Percentiles rank a stretch among this genome's conserved stretches.
Evolutionary conservation across 1,140 invertebrate species (phyloP).

Genomic region (Diachasmimorpha longicaudata): DNA sequence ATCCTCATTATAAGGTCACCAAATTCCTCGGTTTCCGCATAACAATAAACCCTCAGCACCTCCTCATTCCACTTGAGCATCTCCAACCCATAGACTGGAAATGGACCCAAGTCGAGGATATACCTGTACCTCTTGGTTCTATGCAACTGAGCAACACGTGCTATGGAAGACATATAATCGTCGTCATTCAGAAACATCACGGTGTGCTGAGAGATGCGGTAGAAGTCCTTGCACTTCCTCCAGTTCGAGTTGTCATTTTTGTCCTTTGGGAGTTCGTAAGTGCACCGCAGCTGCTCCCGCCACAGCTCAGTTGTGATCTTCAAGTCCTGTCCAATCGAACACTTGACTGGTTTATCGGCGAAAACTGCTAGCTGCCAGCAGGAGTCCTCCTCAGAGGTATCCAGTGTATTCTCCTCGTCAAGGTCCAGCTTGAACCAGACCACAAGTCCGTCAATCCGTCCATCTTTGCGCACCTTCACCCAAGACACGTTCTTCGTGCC

Average conservation of each 20-base stretch:
- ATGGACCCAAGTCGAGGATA: constrained; percentile 52
- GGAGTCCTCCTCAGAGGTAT: constrained; percentile 61
- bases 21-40: constrained; percentile 36
- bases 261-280: constrained; percentile 32
- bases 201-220: constrained; percentile 54
- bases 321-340: constrained; percentile 32
- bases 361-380: constrained; percentile 83
- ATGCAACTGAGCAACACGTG: constrained; percentile 33
- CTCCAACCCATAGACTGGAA: constrained; percentile 52
- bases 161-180: constrained; percentile 50
- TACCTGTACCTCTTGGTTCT: constrained; percentile 33
- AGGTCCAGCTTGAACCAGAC: constrained; percentile 78
- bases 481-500: constrained; percentile 52
- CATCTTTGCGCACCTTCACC: constrained; percentile 55
- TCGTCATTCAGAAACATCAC: constrained; percentile 67
- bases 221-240: constrained; percentile 35
- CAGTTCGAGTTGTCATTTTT: background rate
- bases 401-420: constrained; percentile 69
- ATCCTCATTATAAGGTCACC: constrained; percentile 39
- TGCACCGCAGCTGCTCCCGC: constrained; percentile 57
- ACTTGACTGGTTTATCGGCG: constrained; percentile 52
- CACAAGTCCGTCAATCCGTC: constrained; percentile 69
- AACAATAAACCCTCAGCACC: constrained; percentile 42
- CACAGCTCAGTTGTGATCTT: constrained; percentile 46
- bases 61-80: constrained; percentile 39